Evolutionary conservation across 2,888 invertebrate species (phyloP), one percentile per base, ranked within the genome.

Genomic region (Eilema caniola): DNA sequence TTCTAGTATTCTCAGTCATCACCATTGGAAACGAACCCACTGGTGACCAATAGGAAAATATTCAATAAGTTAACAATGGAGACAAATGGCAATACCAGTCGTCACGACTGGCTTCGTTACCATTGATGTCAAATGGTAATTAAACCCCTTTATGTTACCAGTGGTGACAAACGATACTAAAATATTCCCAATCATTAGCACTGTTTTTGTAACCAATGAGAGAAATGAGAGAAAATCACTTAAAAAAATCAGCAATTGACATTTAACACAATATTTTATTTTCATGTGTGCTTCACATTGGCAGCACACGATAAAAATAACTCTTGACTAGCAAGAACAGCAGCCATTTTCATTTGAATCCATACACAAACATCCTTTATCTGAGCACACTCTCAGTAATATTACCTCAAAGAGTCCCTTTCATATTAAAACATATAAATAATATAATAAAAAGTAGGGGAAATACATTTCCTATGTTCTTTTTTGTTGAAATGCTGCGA

Each of bases 401-500:
- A 66, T 66, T 56, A 57, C 57, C 37, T 33, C 23, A 67, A 71
- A 64, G 63, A 71, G 59, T 24, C 14, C n/a, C 53, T 63, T 66
- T 63, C 47, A 60, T 67, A 47, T 41, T 24, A 41, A 67, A 47
- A 70, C 60, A 66, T 69, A 72, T 65, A 37, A 53, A 71, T 62
- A 73, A 66, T 62, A 71, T 61, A 71, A 71, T 64, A 70, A 67
- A 67, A 69, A 67, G 16, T 33, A 24, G 59, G 47, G 28, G 25
- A 61, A 67, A 67, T 68, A 69, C 28, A 62, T 70, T 69, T 69
- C 60, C 37, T 62, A 33, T 72, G 28, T 70, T n/a, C 67, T 71
- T 79, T 73, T 71, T 56, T 67, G 70, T 75, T 62, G 68, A 64
- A 74, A 53, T 63, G 67, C 41, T 66, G 61, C 74, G 74, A 75